These are phyloP conservation scores for Amphiprion ocellaris DNA, from an alignment of 2,113 vertebrate species.

Conservation along the genomic window DNA sequence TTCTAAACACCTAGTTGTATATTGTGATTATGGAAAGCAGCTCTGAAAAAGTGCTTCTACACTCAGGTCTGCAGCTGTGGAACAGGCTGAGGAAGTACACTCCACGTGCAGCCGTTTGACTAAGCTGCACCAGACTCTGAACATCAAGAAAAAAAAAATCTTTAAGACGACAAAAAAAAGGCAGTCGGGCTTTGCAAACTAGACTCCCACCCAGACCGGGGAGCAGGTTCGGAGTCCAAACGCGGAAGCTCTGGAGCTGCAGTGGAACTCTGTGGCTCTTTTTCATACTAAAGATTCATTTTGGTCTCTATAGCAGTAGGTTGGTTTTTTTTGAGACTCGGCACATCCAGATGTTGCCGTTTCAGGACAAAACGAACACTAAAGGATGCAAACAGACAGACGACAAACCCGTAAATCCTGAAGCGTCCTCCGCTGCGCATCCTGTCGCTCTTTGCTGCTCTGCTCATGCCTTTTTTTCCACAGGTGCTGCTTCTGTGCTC, in stretches of 20 bases:
- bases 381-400: slow-evolving; percentile 48
- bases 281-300: slow-evolving; percentile 47
- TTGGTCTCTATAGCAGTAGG: slow-evolving; percentile 32
- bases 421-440: slow-evolving; percentile 23
- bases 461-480: slow-evolving; percentile 68
- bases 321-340: slow-evolving; percentile 28
- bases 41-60: not conserved
- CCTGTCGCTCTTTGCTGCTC: slow-evolving; percentile 31
- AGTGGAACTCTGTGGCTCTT: slow-evolving; percentile 19
- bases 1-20: not conserved
- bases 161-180: not conserved
- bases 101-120: not conserved
- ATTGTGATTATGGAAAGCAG: not conserved
- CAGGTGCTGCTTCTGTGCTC: slow-evolving; percentile 78
- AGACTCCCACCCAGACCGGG: slow-evolving; percentile 18
- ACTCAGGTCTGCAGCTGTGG: slow-evolving; percentile 59
- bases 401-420: not conserved
- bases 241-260: not conserved
- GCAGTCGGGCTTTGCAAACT: not conserved
- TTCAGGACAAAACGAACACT: slow-evolving; percentile 55
- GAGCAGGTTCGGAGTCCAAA: not conserved
- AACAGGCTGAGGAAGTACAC: slow-evolving; percentile 7
- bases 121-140: slow-evolving; percentile 23
- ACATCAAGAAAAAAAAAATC: not conserved
- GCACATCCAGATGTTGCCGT: slow-evolving; percentile 29